Conservation (phyloP, 1,140 invertebrate genomes). For the Argopecten irradians region DNA sequence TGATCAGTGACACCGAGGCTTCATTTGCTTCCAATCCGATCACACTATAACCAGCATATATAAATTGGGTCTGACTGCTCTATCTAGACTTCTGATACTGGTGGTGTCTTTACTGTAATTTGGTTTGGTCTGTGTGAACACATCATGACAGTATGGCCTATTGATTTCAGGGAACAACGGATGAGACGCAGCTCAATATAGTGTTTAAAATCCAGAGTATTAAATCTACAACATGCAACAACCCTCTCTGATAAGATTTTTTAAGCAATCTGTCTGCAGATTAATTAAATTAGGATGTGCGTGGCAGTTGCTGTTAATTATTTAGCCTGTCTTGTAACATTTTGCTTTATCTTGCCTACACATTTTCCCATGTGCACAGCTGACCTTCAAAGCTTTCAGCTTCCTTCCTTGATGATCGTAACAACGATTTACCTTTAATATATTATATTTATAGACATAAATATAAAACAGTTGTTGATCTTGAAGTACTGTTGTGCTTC, state of each 20-base stretch:
- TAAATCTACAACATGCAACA: constrained; percentile 7
- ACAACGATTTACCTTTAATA: too few species aligned
- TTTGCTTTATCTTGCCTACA: background rate
- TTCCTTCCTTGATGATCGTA: background rate
- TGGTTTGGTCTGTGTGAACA: constrained; percentile 8
- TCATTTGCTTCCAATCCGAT: constrained; percentile 7
- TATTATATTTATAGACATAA: too few species aligned
- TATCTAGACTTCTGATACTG: background rate
- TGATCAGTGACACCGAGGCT: background rate
- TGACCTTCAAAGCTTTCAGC: background rate
- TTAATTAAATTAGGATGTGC: constrained; percentile 17
- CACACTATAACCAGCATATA: background rate
- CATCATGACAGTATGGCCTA: background rate
- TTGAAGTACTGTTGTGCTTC: too few species aligned
- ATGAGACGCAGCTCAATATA: background rate
- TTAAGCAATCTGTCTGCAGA: background rate
- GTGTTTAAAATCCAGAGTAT: background rate
- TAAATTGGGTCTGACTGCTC: background rate
- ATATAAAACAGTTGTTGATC: too few species aligned
- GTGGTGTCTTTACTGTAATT: background rate
- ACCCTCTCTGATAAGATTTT: background rate
- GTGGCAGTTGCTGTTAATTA: constrained; percentile 5
- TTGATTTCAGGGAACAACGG: background rate
- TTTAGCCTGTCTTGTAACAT: background rate
- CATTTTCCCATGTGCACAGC: background rate